These are phyloP conservation scores for human DNA, from an alignment of 2,113 vertebrate genomes.

Conservation along the genomic window DNA sequence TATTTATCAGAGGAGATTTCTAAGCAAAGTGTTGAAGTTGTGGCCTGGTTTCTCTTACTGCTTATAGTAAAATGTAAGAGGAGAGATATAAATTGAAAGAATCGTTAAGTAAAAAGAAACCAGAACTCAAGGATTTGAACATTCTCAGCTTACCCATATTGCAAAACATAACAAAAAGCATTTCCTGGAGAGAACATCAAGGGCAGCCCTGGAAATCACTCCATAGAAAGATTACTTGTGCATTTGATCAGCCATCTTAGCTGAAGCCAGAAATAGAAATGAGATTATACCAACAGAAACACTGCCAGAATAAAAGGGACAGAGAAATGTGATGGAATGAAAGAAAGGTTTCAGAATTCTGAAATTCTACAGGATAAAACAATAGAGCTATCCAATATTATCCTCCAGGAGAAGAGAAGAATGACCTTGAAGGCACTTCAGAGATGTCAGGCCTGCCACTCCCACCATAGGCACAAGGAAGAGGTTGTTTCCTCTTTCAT, in stretches of 20 bases:
- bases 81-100: not conserved
- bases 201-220: not conserved
- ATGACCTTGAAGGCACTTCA: not conserved
- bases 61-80: not conserved
- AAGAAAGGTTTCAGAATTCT: not conserved
- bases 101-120: not conserved
- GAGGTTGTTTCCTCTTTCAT: not conserved
- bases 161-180: not conserved
- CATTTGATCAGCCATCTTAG: not conserved
- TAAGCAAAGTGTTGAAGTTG: not conserved
- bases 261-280: not conserved
- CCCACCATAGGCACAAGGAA: too few relatives aligned
- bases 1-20: not conserved
- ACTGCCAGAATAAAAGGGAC: not conserved
- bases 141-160: not conserved
- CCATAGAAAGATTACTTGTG: not conserved
- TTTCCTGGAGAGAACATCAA: not conserved
- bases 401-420: not conserved
- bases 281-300: not conserved
- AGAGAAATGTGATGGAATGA: not conserved
- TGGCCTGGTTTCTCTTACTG: not conserved
- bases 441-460: not conserved
- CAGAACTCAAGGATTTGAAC: not conserved
- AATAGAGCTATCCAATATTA: not conserved
- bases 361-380: not conserved